phyloP scores from a whole-genome alignment of 2,797 vertebrate species.

The Spea hammondii region DNA sequence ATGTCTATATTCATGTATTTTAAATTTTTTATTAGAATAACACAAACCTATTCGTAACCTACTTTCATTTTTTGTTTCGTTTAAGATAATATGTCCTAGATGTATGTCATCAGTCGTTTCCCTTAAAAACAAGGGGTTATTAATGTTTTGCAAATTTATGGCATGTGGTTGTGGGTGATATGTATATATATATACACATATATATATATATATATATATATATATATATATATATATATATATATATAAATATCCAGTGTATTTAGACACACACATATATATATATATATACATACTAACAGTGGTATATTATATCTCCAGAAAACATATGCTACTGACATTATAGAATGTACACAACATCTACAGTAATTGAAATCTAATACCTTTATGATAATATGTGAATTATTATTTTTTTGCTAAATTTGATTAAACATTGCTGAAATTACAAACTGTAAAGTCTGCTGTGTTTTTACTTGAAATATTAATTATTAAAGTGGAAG shows the following conservation, averaged over 20 bases:
- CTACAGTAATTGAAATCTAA: neutral
- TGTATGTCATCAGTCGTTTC: neutral
- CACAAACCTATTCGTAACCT: neutral
- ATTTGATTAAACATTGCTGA: too few species aligned
- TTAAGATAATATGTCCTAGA: neutral
- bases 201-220: too few species aligned
- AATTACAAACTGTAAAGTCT: neutral
- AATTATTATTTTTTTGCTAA: neutral
- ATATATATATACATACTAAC: too few species aligned
- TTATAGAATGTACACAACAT: conserved; percentile 6
- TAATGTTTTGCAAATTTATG: too few species aligned
- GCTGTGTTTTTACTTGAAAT: neutral
- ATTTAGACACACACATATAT: too few species aligned
- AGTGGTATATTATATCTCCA: too few species aligned
- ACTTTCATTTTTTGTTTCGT: neutral
- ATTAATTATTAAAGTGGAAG: too few species aligned
- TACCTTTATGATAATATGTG: neutral
- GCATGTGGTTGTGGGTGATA: too few species aligned
- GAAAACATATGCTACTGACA: conserved; percentile 1
- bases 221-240: too few species aligned
- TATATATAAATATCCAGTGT: too few species aligned
- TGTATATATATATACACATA: too few species aligned
- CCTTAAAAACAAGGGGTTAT: too few species aligned
- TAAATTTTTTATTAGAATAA: conserved; percentile 23
- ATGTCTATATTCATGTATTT: conserved; percentile 50